Conservation (phyloP, 2,113 vertebrate genomes). For the Gila orcuttii region DNA sequence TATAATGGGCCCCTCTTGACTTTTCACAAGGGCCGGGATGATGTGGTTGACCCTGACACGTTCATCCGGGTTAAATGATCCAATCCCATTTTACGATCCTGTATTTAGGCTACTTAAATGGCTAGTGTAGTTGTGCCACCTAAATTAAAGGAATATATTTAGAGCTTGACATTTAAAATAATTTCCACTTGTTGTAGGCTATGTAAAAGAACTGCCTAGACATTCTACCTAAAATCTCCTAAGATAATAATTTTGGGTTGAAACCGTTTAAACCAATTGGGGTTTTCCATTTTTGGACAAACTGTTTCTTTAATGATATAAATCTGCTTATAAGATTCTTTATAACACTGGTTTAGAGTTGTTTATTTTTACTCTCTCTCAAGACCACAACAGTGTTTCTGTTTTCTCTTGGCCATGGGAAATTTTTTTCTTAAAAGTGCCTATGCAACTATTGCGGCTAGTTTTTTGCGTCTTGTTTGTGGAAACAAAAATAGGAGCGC, state of each 20-base stretch:
- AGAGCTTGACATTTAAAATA: conserved; percentile 16
- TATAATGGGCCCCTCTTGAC: neutral
- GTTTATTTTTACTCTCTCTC: neutral
- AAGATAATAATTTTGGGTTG: neutral
- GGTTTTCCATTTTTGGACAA: conserved; percentile 1
- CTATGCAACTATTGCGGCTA: conserved; percentile 20
- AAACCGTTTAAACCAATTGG: neutral
- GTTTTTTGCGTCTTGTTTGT: conserved; percentile 42
- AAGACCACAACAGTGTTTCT: conserved; percentile 20
- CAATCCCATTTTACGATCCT: neutral
- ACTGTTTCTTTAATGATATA: too few species aligned
- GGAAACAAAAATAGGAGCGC: conserved; percentile 55
- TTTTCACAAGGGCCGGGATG: neutral
- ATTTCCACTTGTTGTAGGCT: neutral
- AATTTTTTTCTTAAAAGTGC: conserved; percentile 42
- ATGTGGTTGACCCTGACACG: neutral
- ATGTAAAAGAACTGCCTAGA: neutral
- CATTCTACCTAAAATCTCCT: neutral
- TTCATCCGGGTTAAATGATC: neutral
- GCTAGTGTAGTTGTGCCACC: neutral
- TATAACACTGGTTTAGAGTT: neutral
- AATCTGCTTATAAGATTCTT: neutral
- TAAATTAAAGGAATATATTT: conserved; percentile 25
- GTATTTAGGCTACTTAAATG: neutral
- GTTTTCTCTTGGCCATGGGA: conserved; percentile 39